A percentile compares a stretch with the other conserved stretches of the same genome.
Conservation (phyloP, 2,888 invertebrate species). For the Agonopterix subpropinquella region DNA sequence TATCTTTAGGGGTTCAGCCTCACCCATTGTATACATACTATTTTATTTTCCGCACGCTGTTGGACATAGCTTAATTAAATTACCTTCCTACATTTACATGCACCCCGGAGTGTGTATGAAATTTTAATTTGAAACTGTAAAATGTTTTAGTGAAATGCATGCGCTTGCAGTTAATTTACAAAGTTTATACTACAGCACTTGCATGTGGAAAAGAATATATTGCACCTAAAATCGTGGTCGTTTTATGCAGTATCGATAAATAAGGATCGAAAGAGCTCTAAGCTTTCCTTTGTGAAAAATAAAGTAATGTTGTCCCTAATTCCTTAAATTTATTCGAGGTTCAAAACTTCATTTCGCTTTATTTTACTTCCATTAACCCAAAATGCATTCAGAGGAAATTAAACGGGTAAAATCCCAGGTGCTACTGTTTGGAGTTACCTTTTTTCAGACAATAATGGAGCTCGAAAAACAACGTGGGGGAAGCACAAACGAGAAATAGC, state of each 20-base stretch:
- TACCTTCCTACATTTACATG: constrained; percentile 14
- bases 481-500: constrained; percentile 29
- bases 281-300: too few species aligned
- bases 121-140: constrained; percentile 11
- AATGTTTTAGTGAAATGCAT: neutral
- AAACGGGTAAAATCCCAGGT: constrained; percentile 30
- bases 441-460: constrained; percentile 37
- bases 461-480: constrained; percentile 26
- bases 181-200: too few species aligned
- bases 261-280: too few species aligned
- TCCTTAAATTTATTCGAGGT: constrained; percentile 5
- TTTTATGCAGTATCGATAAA: too few species aligned
- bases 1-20: constrained; percentile 15
- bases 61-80: constrained; percentile 23
- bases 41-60: constrained; percentile 16
- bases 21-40: constrained; percentile 5
- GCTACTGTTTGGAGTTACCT: constrained; percentile 23
- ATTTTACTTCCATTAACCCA: constrained; percentile 22
- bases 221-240: too few species aligned
- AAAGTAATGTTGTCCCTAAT: too few species aligned
- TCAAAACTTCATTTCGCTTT: constrained; percentile 7
- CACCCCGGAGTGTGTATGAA: constrained; percentile 11
- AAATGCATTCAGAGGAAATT: constrained; percentile 38
- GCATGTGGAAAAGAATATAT: too few species aligned
- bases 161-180: neutral